Base-by-base conservation (phyloP, 2,888 invertebrate genomes). In the Stenichneumon culpator region DNA sequence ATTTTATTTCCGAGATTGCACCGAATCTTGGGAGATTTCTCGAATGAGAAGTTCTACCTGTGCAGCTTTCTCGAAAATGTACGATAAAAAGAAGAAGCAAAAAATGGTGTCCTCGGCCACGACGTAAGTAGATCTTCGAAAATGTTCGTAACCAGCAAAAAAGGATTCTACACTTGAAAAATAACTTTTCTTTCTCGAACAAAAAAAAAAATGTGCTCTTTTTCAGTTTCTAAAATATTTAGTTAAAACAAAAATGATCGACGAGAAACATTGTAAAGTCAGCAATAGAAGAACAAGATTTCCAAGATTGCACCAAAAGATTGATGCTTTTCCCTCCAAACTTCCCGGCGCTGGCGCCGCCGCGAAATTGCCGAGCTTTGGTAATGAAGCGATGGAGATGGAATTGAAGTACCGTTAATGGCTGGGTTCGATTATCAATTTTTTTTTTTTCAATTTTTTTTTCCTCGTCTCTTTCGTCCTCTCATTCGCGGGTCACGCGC, bases 401-500 rank as follows among this genome's bases (percentile, higher is more conserved):
- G 25, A 28, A 47, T 14, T 63, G 47, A 78, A 11, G 19, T 68
- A 78, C 77, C 77, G 68, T 78, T 78, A 63, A 19, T 75, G 39
- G 36, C 6, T 2, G 63, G 11, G 5, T 60, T 57, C 16, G 11
- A 25, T 68, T 28, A 65, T 77, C 65, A 36, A 25, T 6, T 6
- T 28, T 28, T 44, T 47, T 47, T 14, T 52, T 36, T 50, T 5
- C n/a, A n/a, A 22, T 65, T 67, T 44, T 67, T 65, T 63, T 72
- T 72, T 22, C n/a, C 28, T 44, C 79, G 44, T 52, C 63, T 73
- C 63, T 32, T 72, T 73, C 25, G n/a, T 79, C 50, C 65, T 72
- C 25, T 73, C 70, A 60, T 82, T 75, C 82, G 75, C 70, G 82
- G 75, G 72, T 63, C 70, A 68, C 69, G 74, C 44, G 79, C 54